Evolutionary conservation across 2,888 invertebrate genomes (phyloP).

Genomic region (Pristionchus entomophagus): DNA sequence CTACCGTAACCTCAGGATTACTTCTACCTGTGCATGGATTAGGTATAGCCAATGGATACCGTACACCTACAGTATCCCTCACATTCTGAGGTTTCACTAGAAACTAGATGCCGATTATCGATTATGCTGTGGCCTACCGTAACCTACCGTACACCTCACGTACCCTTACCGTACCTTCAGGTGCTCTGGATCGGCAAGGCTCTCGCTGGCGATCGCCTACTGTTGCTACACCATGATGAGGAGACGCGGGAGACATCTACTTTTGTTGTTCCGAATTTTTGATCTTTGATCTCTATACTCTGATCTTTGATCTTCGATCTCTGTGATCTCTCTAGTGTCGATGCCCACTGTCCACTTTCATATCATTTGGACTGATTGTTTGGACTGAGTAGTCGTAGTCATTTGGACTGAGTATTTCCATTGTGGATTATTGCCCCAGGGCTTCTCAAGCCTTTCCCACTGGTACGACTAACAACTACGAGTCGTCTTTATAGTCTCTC

Average conservation of each 20-base stretch:
- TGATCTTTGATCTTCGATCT: neutral
- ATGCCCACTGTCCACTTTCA: too few relatives aligned
- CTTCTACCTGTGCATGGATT: too few relatives aligned
- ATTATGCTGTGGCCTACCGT: neutral
- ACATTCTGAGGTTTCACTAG: too few relatives aligned
- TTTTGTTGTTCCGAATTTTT: slow-evolving; percentile 38
- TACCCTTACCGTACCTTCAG: too few relatives aligned
- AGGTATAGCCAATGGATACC: too few relatives aligned
- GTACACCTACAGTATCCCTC: neutral
- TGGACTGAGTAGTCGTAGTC: neutral
- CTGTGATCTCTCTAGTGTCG: neutral
- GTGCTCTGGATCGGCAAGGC: slow-evolving; percentile 66
- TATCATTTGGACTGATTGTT: too few relatives aligned
- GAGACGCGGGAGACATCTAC: slow-evolving; percentile 25
- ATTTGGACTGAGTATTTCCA: slow-evolving; percentile 47
- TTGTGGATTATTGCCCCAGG: too few relatives aligned
- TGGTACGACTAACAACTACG: too few relatives aligned
- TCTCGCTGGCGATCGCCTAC: slow-evolving; percentile 64
- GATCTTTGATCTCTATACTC: slow-evolving; percentile 26
- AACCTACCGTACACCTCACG: slow-evolving; percentile 16
- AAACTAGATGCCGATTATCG: too few relatives aligned
- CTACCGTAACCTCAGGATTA: too few relatives aligned
- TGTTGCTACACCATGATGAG: slow-evolving; percentile 50
- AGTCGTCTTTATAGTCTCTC: too few relatives aligned
- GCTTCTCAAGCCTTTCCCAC: too few relatives aligned